A percentile compares a stretch with the other conserved stretches of the same genome.
phyloP scores from a whole-genome alignment of 2,113 vertebrate species.

The Peromyscus californicus region DNA sequence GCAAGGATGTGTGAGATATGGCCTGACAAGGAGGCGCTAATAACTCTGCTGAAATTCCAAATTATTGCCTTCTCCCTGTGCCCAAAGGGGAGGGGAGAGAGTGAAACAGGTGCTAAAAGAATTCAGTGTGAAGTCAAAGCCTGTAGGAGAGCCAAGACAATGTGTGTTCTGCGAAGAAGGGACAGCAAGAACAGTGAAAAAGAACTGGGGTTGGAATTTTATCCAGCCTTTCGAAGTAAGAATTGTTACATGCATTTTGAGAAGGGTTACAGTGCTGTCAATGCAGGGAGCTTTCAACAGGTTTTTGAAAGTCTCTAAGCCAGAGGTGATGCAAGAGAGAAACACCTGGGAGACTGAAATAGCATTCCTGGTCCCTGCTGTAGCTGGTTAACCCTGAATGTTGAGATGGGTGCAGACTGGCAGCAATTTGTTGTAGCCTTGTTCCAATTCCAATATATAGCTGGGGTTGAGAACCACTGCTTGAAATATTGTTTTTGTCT shows the following conservation, averaged over 20 bases:
- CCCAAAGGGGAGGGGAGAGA: slow-evolving; percentile 42
- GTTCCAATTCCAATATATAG: background rate
- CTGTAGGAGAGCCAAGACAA: slow-evolving; percentile 70
- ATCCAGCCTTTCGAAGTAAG: background rate
- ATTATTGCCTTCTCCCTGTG: slow-evolving; percentile 29
- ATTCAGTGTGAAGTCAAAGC: slow-evolving; percentile 81
- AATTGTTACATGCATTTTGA: slow-evolving; percentile 7
- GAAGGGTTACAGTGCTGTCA: background rate
- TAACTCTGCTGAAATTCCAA: slow-evolving; percentile 62
- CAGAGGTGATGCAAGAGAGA: background rate
- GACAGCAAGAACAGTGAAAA: slow-evolving; percentile 18
- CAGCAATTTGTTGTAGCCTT: background rate
- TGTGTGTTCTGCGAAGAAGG: slow-evolving; percentile 68
- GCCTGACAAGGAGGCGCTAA: slow-evolving; percentile 79
- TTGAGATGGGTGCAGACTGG: background rate
- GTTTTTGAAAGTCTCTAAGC: background rate
- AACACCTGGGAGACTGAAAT: background rate
- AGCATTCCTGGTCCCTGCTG: background rate
- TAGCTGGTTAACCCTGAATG: background rate
- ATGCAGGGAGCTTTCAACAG: background rate
- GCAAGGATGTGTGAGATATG: slow-evolving; percentile 63
- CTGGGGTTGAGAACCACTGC: background rate
- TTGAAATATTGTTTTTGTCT: background rate
- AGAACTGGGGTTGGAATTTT: background rate
- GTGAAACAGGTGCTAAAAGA: slow-evolving; percentile 79